Percentiles rank a stretch among this genome's conserved stretches.
phyloP scores from a whole-genome alignment of 2,113 vertebrate species.

The Barbus barbus region DNA sequence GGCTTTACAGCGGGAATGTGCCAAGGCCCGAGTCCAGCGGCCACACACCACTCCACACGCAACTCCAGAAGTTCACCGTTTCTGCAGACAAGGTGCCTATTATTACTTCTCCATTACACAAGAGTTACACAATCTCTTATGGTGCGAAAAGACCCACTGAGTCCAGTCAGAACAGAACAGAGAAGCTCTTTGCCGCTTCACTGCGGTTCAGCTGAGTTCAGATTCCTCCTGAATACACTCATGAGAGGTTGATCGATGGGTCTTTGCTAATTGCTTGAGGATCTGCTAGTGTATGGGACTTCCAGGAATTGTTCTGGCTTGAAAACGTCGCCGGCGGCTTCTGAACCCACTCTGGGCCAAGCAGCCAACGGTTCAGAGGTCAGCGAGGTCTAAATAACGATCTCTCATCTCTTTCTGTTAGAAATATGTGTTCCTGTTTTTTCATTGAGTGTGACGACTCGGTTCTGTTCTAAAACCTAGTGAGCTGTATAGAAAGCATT shows the following conservation, averaged over 20 bases:
- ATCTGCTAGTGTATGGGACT: conserved; percentile 29
- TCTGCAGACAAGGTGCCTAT: conserved; percentile 77
- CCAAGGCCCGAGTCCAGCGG: conserved; percentile 58
- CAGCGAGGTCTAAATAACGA: conserved; percentile 12
- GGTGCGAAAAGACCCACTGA: conserved; percentile 3
- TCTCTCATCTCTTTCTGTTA: neutral
- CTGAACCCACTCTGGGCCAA: conserved; percentile 16
- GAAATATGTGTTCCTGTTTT: neutral
- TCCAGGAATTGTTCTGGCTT: conserved; percentile 50
- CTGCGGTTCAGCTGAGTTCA: neutral
- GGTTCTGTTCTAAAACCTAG: neutral
- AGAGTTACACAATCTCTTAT: conserved; percentile 32
- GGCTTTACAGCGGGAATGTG: conserved; percentile 67
- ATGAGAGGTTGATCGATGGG: neutral
- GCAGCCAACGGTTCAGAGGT: conserved; percentile 28
- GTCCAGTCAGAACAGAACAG: neutral
- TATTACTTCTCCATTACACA: conserved; percentile 37
- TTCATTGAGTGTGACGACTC: neutral
- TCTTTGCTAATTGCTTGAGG: conserved; percentile 1
- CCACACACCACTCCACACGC: conserved; percentile 70
- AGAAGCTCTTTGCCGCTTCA: neutral
- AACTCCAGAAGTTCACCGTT: conserved; percentile 78
- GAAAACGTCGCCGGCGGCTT: neutral
- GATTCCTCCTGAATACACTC: conserved; percentile 29
- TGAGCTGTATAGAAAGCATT: neutral